phyloP scores from a whole-genome alignment of 2,113 vertebrate genomes.

The Tympanuchus pallidicinctus region DNA sequence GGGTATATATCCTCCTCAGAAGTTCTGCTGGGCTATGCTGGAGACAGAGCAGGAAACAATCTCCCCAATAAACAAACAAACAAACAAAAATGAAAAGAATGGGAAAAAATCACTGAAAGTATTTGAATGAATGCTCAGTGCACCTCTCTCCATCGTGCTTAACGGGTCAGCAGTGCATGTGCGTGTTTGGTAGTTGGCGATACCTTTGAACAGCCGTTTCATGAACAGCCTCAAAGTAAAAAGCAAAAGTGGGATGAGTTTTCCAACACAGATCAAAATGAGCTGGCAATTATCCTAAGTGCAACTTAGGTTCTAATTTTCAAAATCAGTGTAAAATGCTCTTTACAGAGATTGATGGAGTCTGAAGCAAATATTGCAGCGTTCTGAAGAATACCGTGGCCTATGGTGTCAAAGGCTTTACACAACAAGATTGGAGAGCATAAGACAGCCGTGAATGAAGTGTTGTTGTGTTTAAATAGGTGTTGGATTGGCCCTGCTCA shows the following conservation, averaged over 20 bases:
- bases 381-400: neutral
- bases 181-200: rapidly evolving
- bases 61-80: neutral
- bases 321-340: constrained; percentile 18
- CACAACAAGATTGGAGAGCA: neutral
- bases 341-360: constrained; percentile 18
- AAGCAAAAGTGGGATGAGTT: neutral
- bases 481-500: neutral
- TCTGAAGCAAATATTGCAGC: neutral
- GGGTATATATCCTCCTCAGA: neutral
- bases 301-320: constrained; percentile 34
- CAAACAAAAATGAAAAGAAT: neutral
- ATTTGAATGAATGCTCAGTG: neutral
- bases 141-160: neutral
- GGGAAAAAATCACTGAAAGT: too few relatives aligned
- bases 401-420: neutral
- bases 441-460: neutral
- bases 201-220: neutral
- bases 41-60: neutral
- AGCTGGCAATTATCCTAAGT: neutral
- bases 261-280: neutral
- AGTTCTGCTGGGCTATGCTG: neutral
- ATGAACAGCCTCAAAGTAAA: neutral
- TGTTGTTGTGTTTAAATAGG: neutral
- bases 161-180: neutral